Conservation (phyloP, 2,888 invertebrate species). For the Pandemis corylana region DNA sequence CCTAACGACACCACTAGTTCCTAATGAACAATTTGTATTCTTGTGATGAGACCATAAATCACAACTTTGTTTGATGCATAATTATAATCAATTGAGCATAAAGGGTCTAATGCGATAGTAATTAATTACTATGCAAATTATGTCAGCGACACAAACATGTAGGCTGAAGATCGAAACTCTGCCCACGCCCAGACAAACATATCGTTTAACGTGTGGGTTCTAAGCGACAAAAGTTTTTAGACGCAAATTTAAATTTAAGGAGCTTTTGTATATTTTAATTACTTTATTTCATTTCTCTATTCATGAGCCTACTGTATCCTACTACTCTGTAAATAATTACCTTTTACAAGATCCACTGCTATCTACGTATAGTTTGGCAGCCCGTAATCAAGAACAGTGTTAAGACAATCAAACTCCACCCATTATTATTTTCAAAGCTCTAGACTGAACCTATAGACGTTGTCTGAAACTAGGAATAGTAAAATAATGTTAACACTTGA, state of each 20-base stretch:
- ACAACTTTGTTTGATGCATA: constrained; percentile 33
- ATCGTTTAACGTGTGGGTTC: constrained; percentile 18
- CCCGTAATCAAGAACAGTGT: too few relatives aligned
- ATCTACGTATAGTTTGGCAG: too few relatives aligned
- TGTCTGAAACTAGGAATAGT: not conserved
- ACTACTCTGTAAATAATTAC: not conserved
- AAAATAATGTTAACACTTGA: not conserved
- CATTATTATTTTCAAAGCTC: not conserved
- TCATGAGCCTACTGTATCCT: not conserved
- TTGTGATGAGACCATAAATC: constrained; percentile 38
- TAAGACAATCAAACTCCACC: too few relatives aligned
- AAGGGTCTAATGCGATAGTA: constrained; percentile 44
- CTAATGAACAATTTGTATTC: constrained; percentile 25
- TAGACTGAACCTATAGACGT: not conserved
- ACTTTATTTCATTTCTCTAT: not conserved
- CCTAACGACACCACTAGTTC: not conserved
- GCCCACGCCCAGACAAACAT: constrained; percentile 19
- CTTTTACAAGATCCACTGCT: not conserved
- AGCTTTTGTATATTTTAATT: not conserved
- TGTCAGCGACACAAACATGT: constrained; percentile 44
- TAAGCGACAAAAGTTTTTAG: not conserved
- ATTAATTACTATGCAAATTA: constrained; percentile 55
- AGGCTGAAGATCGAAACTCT: constrained; percentile 19
- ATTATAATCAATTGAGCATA: constrained; percentile 43
- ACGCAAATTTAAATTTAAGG: not conserved